Evolutionary conservation across 2,113 vertebrate genomes (phyloP).

Genomic region (Acrocephalus kingi): DNA sequence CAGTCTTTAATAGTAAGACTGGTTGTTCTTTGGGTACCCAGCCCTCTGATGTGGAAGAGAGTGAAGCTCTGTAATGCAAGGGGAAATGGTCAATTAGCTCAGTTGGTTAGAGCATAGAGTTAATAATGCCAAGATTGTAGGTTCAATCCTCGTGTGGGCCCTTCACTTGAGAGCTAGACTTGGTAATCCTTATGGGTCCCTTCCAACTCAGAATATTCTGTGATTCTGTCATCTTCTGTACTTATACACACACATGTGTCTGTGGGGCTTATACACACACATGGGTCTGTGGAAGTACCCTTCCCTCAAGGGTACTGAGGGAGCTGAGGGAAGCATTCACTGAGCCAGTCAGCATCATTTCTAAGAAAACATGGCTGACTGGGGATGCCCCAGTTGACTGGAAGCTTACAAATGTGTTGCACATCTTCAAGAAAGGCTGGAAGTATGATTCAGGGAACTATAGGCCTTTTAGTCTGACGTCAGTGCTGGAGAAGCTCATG

Average conservation of each 20-base stretch:
- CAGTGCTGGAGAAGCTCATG: background rate
- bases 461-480: background rate
- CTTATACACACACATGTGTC: background rate
- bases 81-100: background rate
- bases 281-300: background rate
- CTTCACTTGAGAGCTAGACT: background rate
- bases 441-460: background rate
- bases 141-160: background rate
- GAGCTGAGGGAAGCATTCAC: background rate
- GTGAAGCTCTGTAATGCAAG: background rate
- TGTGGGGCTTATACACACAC: background rate
- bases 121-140: accelerated
- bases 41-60: background rate
- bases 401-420: background rate
- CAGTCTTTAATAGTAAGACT: background rate
- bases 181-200: background rate
- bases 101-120: background rate
- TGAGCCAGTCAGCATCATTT: background rate
- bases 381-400: background rate
- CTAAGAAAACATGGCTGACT: background rate
- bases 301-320: background rate
- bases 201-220: background rate
- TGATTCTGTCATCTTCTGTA: background rate
- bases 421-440: background rate
- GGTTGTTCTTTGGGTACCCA: background rate